Base-by-base conservation (phyloP, 2,888 invertebrate species). In the Tenthredo livida region DNA sequence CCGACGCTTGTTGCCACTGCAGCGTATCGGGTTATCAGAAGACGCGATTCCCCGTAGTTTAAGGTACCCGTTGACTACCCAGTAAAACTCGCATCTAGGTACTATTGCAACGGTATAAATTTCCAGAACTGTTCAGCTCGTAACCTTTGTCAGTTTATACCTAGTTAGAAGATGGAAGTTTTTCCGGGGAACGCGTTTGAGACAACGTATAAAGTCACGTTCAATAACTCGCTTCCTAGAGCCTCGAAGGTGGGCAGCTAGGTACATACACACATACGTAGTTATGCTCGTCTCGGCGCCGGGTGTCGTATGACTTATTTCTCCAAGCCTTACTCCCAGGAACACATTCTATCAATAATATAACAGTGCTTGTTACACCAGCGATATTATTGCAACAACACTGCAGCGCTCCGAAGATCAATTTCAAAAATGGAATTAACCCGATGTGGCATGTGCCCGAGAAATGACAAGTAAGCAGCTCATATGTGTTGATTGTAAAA, bases 231-330 rank as follows among this genome's bases (percentile, higher is more conserved):
- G 61, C 50, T 80, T 83, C 83, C 70, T 83, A 70, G 83, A 83
- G 83, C 67, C 40, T 21, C 61, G 61, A 50, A 77, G 73, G 40
- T 25, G 25, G 12, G 29, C n/a, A n/a, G n/a, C n/a, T 29, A 29
- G 29, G 29, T 29, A n/a, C n/a, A 33, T 33, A 33, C 29, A 33
- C 2, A 33, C 29, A 33, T 33, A 33, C 33, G 43, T 21, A 47
- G 75, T 3, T 67, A 33, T 77, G 33, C 77, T 54, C 77, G 54
- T 17, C 80, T 50, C 80, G 40, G 58, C 83, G 83, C 47, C 67
- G 33, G 77, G 83, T 83, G 83, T 83, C 83, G 67, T 70, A 70
- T 83, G 83, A 83, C 83, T 47, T 61, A 29, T 5, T 83, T 83
- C 65, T 80, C 40, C n/a, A 47, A 67, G 67, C 83, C 10, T 80